phyloP scores from a whole-genome alignment of 2,888 invertebrate genomes.

The Nomada hirtipes region DNA sequence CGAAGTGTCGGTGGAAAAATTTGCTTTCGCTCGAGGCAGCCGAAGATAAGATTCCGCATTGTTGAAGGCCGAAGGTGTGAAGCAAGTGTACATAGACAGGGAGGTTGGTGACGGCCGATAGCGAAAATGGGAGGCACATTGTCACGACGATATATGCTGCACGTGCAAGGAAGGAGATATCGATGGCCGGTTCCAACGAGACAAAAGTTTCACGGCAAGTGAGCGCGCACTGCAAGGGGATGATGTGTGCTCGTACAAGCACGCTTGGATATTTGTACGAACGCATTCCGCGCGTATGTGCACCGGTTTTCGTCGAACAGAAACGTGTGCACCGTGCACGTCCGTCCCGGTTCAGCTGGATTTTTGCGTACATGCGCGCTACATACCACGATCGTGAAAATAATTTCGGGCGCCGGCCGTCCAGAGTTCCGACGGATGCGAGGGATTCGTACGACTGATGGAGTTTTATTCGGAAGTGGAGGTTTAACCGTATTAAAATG shows the following conservation, averaged over 20 bases:
- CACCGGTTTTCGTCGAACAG: slow-evolving; percentile 37
- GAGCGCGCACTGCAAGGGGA: slow-evolving; percentile 44
- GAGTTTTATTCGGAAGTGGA: slow-evolving; percentile 79
- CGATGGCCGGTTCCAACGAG: slow-evolving; percentile 49
- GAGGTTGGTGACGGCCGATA: slow-evolving; percentile 10
- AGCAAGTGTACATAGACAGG: neutral
- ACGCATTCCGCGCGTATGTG: slow-evolving; percentile 46
- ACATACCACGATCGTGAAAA: slow-evolving; percentile 52
- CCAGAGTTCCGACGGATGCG: slow-evolving; percentile 78
- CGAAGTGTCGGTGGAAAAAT: slow-evolving; percentile 23
- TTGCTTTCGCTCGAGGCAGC: slow-evolving; percentile 28
- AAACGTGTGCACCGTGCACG: neutral
- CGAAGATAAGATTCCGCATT: slow-evolving; percentile 9
- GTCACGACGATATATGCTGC: slow-evolving; percentile 33
- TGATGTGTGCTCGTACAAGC: slow-evolving; percentile 41
- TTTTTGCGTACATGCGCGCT: slow-evolving; percentile 3
- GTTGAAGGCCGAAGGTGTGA: neutral
- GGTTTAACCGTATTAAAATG: slow-evolving; percentile 78
- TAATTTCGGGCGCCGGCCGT: slow-evolving; percentile 78
- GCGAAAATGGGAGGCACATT: neutral
- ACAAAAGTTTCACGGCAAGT: slow-evolving; percentile 69
- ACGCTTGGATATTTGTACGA: slow-evolving; percentile 3
- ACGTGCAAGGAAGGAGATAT: slow-evolving; percentile 64
- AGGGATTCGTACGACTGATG: slow-evolving; percentile 61
- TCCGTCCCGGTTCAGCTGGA: neutral